These are phyloP conservation scores for Antechinus stuartii DNA, from an alignment of 2,113 vertebrate species.

Conservation along the genomic window DNA sequence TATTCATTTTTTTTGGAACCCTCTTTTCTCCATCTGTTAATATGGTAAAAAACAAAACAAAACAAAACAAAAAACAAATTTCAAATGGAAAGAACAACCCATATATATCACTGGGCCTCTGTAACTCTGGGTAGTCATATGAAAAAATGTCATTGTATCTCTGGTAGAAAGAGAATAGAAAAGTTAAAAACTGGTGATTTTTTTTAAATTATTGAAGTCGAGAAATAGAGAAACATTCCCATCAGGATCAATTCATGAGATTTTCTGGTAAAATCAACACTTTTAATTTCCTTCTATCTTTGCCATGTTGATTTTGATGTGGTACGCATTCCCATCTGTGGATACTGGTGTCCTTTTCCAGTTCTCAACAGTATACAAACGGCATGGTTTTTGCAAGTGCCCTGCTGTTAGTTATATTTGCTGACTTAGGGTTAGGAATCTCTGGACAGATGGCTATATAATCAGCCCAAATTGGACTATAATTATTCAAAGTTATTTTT, in stretches of 20 bases:
- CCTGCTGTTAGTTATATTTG: conserved; percentile 52
- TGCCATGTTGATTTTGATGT: conserved; percentile 80
- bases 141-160: conserved; percentile 9
- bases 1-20: neutral
- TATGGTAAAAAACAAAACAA: conserved; percentile 3
- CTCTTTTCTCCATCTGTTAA: conserved; percentile 1
- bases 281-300: conserved; percentile 66
- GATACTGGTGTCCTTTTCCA: conserved; percentile 73
- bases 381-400: conserved; percentile 56
- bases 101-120: neutral
- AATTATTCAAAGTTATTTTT: conserved; percentile 76
- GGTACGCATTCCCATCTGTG: conserved; percentile 75
- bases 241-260: conserved; percentile 54
- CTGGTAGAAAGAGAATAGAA: conserved; percentile 16
- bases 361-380: conserved; percentile 63
- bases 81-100: neutral
- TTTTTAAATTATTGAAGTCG: neutral
- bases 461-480: conserved; percentile 51
- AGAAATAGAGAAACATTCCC: neutral
- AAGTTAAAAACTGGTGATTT: neutral
- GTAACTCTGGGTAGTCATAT: neutral
- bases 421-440: conserved; percentile 76
- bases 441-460: conserved; percentile 79
- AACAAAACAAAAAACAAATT: neutral
- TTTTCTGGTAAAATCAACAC: conserved; percentile 64